phyloP scores from a whole-genome alignment of 1,140 invertebrate species.

The fruit fly (Drosophila melanogaster) region DNA sequence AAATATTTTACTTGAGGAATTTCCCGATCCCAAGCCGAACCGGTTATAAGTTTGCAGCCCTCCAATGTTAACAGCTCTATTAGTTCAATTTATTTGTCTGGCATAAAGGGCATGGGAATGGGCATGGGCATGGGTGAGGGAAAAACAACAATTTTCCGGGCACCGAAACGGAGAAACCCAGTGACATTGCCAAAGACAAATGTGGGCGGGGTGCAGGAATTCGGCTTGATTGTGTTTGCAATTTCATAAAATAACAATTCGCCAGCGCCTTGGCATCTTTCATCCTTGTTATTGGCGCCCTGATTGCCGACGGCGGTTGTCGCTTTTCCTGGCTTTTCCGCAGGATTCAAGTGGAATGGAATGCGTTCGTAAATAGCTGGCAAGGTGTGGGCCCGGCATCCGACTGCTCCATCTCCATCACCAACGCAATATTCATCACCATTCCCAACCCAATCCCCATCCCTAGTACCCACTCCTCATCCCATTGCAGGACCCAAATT shows the following conservation, averaged over 20 bases:
- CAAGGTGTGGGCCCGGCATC: constrained; percentile 65
- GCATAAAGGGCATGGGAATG: not conserved
- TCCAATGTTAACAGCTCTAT: constrained; percentile 80
- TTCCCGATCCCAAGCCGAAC: constrained; percentile 31
- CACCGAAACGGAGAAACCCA: not conserved
- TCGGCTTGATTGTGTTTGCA: constrained; percentile 80
- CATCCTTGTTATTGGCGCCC: constrained; percentile 62
- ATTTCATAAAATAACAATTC: constrained; percentile 83
- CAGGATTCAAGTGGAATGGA: constrained; percentile 53
- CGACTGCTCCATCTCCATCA: constrained; percentile 26
- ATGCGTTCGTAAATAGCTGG: constrained; percentile 81
- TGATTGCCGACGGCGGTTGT: constrained; percentile 75
- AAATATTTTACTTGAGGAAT: constrained; percentile 74
- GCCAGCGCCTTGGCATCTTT: constrained; percentile 46
- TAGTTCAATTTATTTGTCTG: constrained; percentile 83
- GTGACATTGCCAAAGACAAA: constrained; percentile 65
- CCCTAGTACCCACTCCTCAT: not conserved
- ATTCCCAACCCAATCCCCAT: too few species aligned
- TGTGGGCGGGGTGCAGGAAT: constrained; percentile 53
- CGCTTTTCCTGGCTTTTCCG: constrained; percentile 43
- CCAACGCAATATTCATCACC: too few species aligned
- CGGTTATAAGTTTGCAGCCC: constrained; percentile 63
- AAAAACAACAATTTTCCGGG: constrained; percentile 45
- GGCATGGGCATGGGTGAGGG: not conserved
- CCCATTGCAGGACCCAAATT: not conserved